A percentile compares a stretch with the other conserved stretches of the same genome.
Conservation (phyloP, 2,797 vertebrate genomes). For the Lithobates pipiens region DNA sequence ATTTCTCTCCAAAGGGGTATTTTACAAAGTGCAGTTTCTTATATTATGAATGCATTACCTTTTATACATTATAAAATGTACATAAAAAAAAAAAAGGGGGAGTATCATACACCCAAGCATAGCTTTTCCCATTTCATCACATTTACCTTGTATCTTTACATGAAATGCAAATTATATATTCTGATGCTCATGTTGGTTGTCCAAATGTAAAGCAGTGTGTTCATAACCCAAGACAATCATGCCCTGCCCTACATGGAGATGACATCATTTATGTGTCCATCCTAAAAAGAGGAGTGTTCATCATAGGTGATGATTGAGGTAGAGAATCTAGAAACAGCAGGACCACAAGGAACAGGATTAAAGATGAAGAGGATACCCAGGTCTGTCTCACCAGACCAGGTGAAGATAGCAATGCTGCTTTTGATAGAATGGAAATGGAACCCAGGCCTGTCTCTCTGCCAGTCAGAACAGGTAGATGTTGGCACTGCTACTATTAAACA, state of each 20-base stretch:
- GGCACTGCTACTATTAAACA: background rate
- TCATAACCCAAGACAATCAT: background rate
- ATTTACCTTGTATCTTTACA: too few species aligned
- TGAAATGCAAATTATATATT: too few species aligned
- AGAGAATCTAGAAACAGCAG: too few species aligned
- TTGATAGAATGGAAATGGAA: background rate
- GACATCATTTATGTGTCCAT: conserved; percentile 12
- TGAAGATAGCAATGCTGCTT: background rate
- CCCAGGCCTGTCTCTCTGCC: background rate
- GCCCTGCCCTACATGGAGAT: conserved; percentile 29
- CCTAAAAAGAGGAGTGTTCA: conserved; percentile 16
- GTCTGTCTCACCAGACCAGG: background rate
- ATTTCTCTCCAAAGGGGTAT: too few species aligned
- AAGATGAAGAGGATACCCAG: background rate
- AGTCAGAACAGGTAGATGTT: background rate
- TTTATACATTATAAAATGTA: too few species aligned
- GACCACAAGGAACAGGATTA: background rate
- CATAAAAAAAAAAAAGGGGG: too few species aligned
- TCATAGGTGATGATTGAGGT: background rate
- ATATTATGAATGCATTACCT: too few species aligned
- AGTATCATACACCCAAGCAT: too few species aligned
- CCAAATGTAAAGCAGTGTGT: too few species aligned
- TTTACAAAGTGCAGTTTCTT: too few species aligned
- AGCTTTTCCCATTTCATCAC: too few species aligned
- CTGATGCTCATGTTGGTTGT: too few species aligned